A percentile compares a stretch with the other conserved stretches of the same genome.
These are phyloP conservation scores for Physocephala rufipes DNA, from an alignment of 2,888 invertebrate genomes.

Conservation along the genomic window DNA sequence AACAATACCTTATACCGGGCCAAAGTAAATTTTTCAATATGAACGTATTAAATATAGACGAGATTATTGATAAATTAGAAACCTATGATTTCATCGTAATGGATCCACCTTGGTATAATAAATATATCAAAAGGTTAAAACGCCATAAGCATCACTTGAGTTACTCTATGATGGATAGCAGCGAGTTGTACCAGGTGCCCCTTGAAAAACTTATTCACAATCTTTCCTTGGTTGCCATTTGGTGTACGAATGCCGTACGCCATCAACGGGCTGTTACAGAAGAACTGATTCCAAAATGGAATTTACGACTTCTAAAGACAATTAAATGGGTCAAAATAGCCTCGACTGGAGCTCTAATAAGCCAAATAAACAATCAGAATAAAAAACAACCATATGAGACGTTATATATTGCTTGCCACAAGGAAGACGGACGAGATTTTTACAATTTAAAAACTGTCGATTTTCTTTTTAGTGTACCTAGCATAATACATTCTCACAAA, in stretches of 20 bases:
- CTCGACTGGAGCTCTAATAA: slow-evolving; percentile 73
- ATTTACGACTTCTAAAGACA: slow-evolving; percentile 74
- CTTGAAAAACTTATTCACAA: slow-evolving; percentile 71
- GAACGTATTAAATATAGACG: slow-evolving; percentile 71
- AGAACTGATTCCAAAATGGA: slow-evolving; percentile 83
- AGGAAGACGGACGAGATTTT: slow-evolving; percentile 44
- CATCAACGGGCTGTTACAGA: slow-evolving; percentile 75
- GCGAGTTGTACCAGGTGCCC: slow-evolving; percentile 77
- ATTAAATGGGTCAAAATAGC: slow-evolving; percentile 86
- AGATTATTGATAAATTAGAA: slow-evolving; percentile 66
- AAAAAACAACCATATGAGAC: slow-evolving; percentile 89
- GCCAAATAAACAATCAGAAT: slow-evolving; percentile 69
- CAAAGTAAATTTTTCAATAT: slow-evolving; percentile 75
- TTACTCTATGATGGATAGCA: slow-evolving; percentile 79
- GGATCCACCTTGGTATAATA: slow-evolving; percentile 98
- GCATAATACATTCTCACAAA: slow-evolving; percentile 94
- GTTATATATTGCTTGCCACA: slow-evolving; percentile 72
- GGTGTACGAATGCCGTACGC: slow-evolving; percentile 89
- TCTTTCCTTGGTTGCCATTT: slow-evolving; percentile 80
- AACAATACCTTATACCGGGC: slow-evolving; percentile 74
- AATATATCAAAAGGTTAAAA: slow-evolving; percentile 86
- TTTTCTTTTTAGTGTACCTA: slow-evolving; percentile 84
- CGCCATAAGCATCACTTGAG: slow-evolving; percentile 71
- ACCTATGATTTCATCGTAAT: slow-evolving; percentile 78
- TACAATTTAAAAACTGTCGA: slow-evolving; percentile 66